Evolutionary conservation across 2,113 vertebrate species (phyloP), one percentile per base, ranked within the genome.

Genomic region (Oenanthe melanoleuca): DNA sequence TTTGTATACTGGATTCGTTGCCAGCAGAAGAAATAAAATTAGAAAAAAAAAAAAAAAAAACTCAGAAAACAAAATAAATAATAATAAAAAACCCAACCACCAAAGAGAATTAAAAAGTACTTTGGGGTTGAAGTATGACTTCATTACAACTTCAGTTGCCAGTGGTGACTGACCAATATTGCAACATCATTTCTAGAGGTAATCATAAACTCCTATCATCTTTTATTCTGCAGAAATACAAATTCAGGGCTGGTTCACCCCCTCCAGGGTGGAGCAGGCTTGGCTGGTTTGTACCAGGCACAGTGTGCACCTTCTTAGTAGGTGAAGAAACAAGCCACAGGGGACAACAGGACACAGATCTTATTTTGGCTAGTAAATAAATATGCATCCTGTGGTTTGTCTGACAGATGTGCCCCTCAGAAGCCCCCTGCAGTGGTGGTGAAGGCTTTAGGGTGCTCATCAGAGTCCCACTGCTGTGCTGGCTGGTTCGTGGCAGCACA

Each of bases 101-200:
- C 6, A 57, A 70, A 25, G 2, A 74, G 47, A 40, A 50, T 45
- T 55, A 42, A 89, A 86, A 83, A 49, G 5, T 69, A 84, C 21
- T 93, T 77, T 12, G 47, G 26, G 57, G 78, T 52, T 57, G 37
- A 44, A 74, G 7, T 11, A 42, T 70, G 59, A 85, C 16, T 95
- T 94, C 23, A 86, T 79, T 67, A 50, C 42, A 91, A 74, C 52
- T 74, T 49, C 86, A 80, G 82, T 94, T 96, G 95, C 90, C 77
- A 88, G 64, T 67, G 64, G 85, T 93, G 90, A 93, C 88, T 96
- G 94, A 66, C 79, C 93, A 93, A 83, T 80, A 67, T 73, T 96
- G 87, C 87, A 65, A 92, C 79, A 95, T 83, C 78, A 44, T 73
- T 77, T 94, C 71, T 56, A 74, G 56, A 83, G 75, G 71, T 80